These are phyloP conservation scores for Ylistrum balloti DNA, from an alignment of 1,140 invertebrate genomes.

Conservation along the genomic window DNA sequence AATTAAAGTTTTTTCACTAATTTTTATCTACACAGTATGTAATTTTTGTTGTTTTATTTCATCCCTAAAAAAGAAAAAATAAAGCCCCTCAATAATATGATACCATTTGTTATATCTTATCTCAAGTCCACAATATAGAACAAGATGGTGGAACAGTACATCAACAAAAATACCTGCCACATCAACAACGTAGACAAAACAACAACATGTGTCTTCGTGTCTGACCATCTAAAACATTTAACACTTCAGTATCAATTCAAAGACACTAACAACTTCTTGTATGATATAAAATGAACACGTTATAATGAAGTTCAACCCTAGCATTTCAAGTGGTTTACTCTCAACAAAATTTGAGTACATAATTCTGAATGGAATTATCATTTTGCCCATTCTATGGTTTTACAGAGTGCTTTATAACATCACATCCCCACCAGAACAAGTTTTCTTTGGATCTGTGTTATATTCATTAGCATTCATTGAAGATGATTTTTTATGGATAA, in stretches of 20 bases:
- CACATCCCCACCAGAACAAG: neutral
- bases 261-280: neutral
- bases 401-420: neutral
- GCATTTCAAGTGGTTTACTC: neutral
- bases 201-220: neutral
- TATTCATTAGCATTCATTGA: neutral
- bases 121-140: neutral
- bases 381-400: neutral
- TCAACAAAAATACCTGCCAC: neutral
- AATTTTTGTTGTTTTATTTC: no score
- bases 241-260: neutral
- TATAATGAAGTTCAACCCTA: neutral
- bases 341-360: conserved; percentile 31
- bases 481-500: neutral
- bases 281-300: conserved; percentile 12
- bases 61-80: no score
- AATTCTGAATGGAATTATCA: neutral
- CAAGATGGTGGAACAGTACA: neutral
- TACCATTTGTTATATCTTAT: neutral
- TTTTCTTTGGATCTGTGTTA: neutral
- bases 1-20: no score
- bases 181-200: neutral
- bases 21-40: no score
- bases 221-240: neutral
- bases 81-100: no score